Base-by-base conservation (phyloP, 2,113 vertebrate species). In the Elephantulus edwardii region DNA sequence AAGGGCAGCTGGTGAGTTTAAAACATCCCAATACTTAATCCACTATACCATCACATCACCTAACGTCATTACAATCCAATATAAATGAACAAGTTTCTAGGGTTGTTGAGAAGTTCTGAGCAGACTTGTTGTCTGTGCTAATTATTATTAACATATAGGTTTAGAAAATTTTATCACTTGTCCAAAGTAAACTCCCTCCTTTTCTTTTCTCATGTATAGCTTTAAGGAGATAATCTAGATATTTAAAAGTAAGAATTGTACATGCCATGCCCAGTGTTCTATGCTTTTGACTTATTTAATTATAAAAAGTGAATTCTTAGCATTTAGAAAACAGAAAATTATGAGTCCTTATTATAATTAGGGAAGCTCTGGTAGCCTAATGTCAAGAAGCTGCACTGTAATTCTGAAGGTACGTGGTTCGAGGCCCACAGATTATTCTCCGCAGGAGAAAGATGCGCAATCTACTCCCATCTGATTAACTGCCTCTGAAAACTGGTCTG, bases 241-340 rank as follows among this genome's bases (percentile, higher is more conserved):
- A 35, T 76, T 6, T 60, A 42, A 81, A 56, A 33, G 16, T 75
- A 66, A 79, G 64, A 77, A 80, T 11, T 44, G 6, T 2, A 46
- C 16, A 9, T 24, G 20, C 22, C 17, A 30, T 24, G 2, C 2
- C 50, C 17, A 62, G 8, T 58, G 78, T 13, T n/a, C 16, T 86
- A 35, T 4, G 24, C 33, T 58, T 52, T 14, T 80, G 76, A 72
- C 9, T 76, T 50, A 54, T 14, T 20, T 5, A n/a, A 79, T 70
- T 28, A 0, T 76, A 56, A 76, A 71, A 93, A 24, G 16, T 56
- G 26, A 56, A 56, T 56, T 4, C 26, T 75, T 83, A 52, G 62
- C 68, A 60, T 72, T 83, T 80, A 76, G 83, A 54, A 66, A 80
- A 60, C 83, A 22, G 26, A 84, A 90, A 81, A 89, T 70, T 80